Base-by-base conservation (phyloP, 2,888 invertebrate species). In the Tuberolachnus salignus region DNA sequence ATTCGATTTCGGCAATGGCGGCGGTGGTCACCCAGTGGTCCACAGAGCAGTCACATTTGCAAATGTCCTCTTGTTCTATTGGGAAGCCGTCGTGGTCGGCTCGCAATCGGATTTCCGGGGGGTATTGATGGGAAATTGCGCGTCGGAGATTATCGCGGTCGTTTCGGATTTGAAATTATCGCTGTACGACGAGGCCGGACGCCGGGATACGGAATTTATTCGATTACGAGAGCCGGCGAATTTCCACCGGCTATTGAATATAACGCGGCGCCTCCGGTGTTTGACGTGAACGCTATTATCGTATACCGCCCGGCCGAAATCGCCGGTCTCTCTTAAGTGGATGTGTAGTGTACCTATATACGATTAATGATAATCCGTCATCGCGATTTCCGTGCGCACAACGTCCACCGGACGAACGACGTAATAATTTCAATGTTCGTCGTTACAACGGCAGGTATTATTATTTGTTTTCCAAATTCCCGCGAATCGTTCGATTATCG, bases 111-210 rank as follows among this genome's bases (percentile, higher is more conserved):
- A 19, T 69, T 53, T n/a, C n/a, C n/a, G 3, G 69, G 34, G 34
- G 34, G 3, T 34, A 53, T 42, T 19, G 42, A 70, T 42, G 16
- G 55, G 14, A 21, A n/a, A 55, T 69, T 42, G 23, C 26, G n/a
- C n/a, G n/a, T n/a, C n/a, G n/a, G 26, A 10, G 23, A 59, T 26
- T 23, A 23, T n/a, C 11, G 16, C 55, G 49, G 13, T n/a, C 46
- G 42, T 57, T 46, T 46, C 71, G 19, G 46, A 26, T 57, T 23
- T 3, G 23, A 69, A 69, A 69, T 55, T 42, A 69, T 69, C 53
- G n/a, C n/a, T n/a, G n/a, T n/a, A n/a, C n/a, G 53, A 69, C 34
- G 14, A 10, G 6, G 6, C 21, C 21, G 42, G 42, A 13, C 53
- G 14, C 4, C 16, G 21, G 42, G 44, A 21, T 34, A 34, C 44